Base-by-base conservation (phyloP, 2,797 vertebrate species). In the Enteromius argenteus region DNA sequence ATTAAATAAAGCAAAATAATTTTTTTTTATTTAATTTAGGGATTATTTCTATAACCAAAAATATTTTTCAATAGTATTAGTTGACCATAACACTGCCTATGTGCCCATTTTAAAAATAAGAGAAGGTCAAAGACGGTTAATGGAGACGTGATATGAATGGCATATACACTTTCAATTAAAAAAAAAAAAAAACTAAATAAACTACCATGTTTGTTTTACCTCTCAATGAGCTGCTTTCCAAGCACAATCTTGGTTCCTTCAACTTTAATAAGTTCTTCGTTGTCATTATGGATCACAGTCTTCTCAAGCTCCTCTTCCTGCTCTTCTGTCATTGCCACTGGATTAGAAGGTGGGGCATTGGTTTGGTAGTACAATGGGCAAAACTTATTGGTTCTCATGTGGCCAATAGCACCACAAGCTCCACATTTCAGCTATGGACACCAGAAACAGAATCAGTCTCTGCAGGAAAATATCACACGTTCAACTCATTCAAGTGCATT, bases 341-440 rank as follows among this genome's bases (percentile, higher is more conserved):
- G 98, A 90, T 99, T 99, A 27, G 97, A 99, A 66, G 98, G 98
- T 0, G 98, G 98, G 0, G 98, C 98, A 69, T 99, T 99, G 84
- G 98, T 99, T 94, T 99, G 98, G 92, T 99, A 99, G 94, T 99
- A 99, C 21, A 99, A 94, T 0, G 98, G 98, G 89, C 98, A 99
- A 91, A 98, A 99, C 88, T 99, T 99, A 92, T 99, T 99, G 91
- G 98, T 99, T 88, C 97, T 97, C 98, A 99, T 99, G 93, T 99
- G 98, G 49, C 98, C 98, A 8, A 99, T 99, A 86, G 97, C 98
- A 77, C 98, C 98, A 91, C 98, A 99, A 0, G 98, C 98, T 1
- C 98, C 98, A 88, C 98, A 99, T 93, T 99, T 99, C 49, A 99
- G 93, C 98, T 99, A 89, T 78, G 91, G 89, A 90, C 87, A 79